Percentiles rank a stretch among this genome's conserved stretches.
Conservation (phyloP, 2,113 vertebrate species). For the Hepsetus odoe region DNA sequence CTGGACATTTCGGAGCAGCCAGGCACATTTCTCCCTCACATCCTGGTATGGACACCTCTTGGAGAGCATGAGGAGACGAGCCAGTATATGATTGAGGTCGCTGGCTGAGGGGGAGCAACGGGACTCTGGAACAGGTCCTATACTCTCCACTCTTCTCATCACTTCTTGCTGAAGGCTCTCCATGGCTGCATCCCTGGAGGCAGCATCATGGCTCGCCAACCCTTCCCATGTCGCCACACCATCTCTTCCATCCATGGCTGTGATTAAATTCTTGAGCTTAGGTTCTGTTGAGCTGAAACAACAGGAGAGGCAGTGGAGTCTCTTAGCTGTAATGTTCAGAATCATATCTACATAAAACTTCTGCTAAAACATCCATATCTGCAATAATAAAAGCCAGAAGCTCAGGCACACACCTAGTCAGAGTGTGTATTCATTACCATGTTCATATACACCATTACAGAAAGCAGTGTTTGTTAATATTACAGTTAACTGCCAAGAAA, state of each 20-base stretch:
- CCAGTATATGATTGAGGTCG: constrained; percentile 83
- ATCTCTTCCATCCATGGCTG: constrained; percentile 83
- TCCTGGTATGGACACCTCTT: constrained; percentile 89
- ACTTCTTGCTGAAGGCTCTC: constrained; percentile 83
- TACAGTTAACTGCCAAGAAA: no score
- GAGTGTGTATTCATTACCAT: not conserved
- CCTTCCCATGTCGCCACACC: constrained; percentile 83
- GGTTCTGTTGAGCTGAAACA: constrained; percentile 57
- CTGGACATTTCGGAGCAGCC: constrained; percentile 83
- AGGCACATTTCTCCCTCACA: constrained; percentile 79
- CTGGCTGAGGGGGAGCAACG: constrained; percentile 49
- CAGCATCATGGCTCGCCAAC: constrained; percentile 82
- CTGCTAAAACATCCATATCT: not conserved
- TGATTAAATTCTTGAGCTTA: constrained; percentile 21
- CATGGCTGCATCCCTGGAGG: constrained; percentile 78
- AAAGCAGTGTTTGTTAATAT: no score
- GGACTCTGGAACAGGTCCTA: constrained; percentile 61
- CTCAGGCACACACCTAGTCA: no score
- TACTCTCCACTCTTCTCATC: constrained; percentile 76
- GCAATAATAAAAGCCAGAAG: no score
- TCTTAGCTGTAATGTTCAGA: not conserved
- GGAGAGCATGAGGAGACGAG: constrained; percentile 90
- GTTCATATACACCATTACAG: not conserved
- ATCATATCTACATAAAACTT: not conserved
- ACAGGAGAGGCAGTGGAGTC: constrained; percentile 14